These are phyloP conservation scores for Drosophila kanapiae DNA, from an alignment of 1,140 invertebrate species.

Conservation along the genomic window DNA sequence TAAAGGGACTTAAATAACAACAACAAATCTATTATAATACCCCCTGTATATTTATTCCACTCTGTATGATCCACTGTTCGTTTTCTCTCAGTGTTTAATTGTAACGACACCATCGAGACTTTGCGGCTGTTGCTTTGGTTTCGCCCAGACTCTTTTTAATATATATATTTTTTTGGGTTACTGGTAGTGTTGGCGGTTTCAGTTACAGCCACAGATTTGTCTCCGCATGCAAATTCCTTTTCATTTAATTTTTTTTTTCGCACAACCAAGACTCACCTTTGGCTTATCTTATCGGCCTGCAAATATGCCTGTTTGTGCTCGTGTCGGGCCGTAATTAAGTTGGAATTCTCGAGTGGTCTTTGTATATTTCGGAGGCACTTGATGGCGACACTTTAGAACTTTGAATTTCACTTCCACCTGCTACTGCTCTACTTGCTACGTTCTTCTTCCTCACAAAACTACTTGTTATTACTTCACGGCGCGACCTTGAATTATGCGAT, in stretches of 20 bases:
- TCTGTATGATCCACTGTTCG: no score
- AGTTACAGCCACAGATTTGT: slow-evolving; percentile 45
- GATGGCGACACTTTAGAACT: slow-evolving; percentile 18
- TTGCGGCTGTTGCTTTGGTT: slow-evolving; percentile 32
- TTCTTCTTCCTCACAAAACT: slow-evolving; percentile 3
- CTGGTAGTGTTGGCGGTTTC: slow-evolving; percentile 20
- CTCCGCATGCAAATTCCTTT: slow-evolving; percentile 45
- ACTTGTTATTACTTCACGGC: slow-evolving; percentile 18
- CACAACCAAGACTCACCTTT: slow-evolving; percentile 32
- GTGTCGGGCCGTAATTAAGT: slow-evolving; percentile 54
- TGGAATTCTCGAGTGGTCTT: slow-evolving; percentile 34
- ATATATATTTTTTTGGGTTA: slow-evolving; percentile 23
- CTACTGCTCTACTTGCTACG: slow-evolving; percentile 1
- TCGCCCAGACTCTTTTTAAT: neutral
- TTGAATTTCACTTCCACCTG: slow-evolving; percentile 23
- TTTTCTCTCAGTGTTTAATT: slow-evolving; percentile 14
- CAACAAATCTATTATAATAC: neutral
- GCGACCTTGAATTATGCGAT: slow-evolving; percentile 61
- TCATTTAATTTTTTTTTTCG: slow-evolving; percentile 26
- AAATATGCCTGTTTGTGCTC: slow-evolving; percentile 23
- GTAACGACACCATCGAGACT: slow-evolving; percentile 17
- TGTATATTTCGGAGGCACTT: slow-evolving; percentile 30
- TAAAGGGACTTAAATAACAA: neutral
- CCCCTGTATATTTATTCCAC: neutral
- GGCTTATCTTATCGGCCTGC: slow-evolving; percentile 51